Percentiles rank a stretch among this genome's conserved stretches.
Conservation (phyloP, 2,797 vertebrate species). For the Micromesistius poutassou region DNA sequence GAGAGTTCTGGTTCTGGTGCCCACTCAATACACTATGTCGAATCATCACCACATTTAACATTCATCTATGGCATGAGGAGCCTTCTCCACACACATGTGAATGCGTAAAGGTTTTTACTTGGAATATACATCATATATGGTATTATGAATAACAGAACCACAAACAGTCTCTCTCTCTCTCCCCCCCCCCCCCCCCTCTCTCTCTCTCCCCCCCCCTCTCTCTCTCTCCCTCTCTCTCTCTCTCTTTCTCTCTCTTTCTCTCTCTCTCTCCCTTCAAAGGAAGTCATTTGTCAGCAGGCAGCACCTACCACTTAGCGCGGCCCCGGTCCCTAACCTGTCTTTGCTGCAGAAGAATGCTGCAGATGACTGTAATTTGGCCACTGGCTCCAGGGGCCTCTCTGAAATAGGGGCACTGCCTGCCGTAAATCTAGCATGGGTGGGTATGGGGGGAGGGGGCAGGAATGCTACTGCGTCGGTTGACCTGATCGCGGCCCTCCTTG, state of each 20-base stretch:
- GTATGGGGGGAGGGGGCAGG: constrained; percentile 44
- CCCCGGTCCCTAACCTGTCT: constrained; percentile 70
- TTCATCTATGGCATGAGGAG: background rate
- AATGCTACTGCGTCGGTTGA: constrained; percentile 70
- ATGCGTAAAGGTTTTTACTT: background rate
- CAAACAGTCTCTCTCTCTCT: no score
- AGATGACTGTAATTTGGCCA: constrained; percentile 78
- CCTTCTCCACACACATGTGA: constrained; percentile 10
- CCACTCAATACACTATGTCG: background rate
- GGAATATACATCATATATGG: no score
- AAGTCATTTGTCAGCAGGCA: constrained; percentile 78
- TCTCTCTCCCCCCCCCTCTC: constrained; percentile 18
- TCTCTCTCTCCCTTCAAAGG: constrained; percentile 64
- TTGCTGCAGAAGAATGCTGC: constrained; percentile 73
- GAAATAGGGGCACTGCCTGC: constrained; percentile 60
- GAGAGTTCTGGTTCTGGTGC: background rate
- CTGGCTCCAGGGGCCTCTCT: constrained; percentile 62
- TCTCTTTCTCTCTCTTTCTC: constrained; percentile 7
- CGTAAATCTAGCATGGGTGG: constrained; percentile 61
- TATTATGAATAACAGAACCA: no score
- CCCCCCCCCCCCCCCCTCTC: constrained; percentile 17
- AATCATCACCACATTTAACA: background rate
- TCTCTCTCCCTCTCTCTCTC: no score
- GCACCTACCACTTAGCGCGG: constrained; percentile 72
- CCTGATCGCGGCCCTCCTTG: constrained; percentile 26